Base-by-base conservation (phyloP, 2,888 invertebrate species). In the Nemotelus pantherinus region DNA sequence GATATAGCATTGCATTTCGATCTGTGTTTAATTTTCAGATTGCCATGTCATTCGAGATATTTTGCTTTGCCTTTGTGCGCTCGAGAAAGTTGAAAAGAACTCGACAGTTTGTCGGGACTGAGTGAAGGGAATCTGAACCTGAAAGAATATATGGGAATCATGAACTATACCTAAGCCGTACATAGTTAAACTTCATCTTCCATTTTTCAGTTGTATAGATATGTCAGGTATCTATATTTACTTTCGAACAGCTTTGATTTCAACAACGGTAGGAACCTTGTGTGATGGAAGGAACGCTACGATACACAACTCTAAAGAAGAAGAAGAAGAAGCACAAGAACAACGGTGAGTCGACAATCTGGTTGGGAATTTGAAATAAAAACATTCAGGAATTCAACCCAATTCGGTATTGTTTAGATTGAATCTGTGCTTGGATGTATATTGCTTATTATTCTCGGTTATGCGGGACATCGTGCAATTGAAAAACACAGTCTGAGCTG, bases 31-130 rank as follows among this genome's bases (percentile, higher is more conserved):
- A 60, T 74, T 74, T 60, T 43, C 74, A 76, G 67, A 76, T 67
- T 76, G 76, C 76, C 67, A 47, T 76, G 76, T 76, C 76, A 76
- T 76, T 68, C 68, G 76, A 67, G 60, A 74, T 60, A 43, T 74
- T 74, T 60, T 74, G 47, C 48, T 60, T 48, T 74, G 25, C 63
- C 63, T 74, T 25, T 25, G 25, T 74, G 60, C 65, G 25, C 47
- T 76, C 68, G 67, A 65, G 76, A 76, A 76, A 68, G 57, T 68
- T 76, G 55, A 76, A 65, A 67, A 53, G 55, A 76, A 67, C 76
- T 76, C 47, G 63, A 72, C 60, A 72, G 74, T 48, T 48, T 39
- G 70, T 10, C 48, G 60, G 60, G 5, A 25, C 25, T 48, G 63
- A 63, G 74, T 74, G 74, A 74, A 74, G 74, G 74, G 60, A 74